Percentiles rank a stretch among this genome's conserved stretches.
Conservation (phyloP, 2,888 invertebrate genomes). For the Rhogogaster chlorosoma region DNA sequence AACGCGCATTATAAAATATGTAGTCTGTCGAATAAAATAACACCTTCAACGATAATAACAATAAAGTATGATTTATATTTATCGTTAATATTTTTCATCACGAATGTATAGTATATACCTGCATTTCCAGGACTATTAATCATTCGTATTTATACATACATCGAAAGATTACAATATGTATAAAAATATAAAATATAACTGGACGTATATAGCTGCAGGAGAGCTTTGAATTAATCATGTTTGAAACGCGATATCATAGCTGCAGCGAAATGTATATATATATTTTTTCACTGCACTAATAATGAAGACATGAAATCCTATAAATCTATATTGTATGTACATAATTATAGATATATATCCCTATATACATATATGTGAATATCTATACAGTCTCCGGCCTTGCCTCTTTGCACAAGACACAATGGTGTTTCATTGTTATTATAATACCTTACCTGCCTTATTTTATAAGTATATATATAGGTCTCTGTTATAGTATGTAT, state of each 20-base stretch:
- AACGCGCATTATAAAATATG: not conserved
- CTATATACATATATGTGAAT: not conserved
- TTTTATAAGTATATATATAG: not conserved
- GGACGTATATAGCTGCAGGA: not conserved
- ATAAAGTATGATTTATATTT: not conserved
- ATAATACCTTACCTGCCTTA: slow-evolving; percentile 35
- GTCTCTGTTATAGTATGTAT: not conserved
- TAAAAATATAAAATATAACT: not conserved
- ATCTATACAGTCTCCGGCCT: slow-evolving; percentile 49
- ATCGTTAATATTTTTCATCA: not conserved
- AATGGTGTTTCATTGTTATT: slow-evolving; percentile 59
- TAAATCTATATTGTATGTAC: not conserved
- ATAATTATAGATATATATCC: not conserved
- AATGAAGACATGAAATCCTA: not conserved
- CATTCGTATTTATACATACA: not conserved
- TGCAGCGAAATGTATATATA: not conserved
- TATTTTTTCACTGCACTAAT: not conserved
- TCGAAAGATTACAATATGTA: not conserved
- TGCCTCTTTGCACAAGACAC: slow-evolving; percentile 52
- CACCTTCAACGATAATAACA: not conserved
- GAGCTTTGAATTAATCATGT: not conserved
- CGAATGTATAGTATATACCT: not conserved
- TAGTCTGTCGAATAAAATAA: not conserved
- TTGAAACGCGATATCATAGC: not conserved
- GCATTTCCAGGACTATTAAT: not conserved